These are phyloP conservation scores for Dipodomys ordii DNA, from an alignment of 2,113 vertebrate species.

Conservation along the genomic window DNA sequence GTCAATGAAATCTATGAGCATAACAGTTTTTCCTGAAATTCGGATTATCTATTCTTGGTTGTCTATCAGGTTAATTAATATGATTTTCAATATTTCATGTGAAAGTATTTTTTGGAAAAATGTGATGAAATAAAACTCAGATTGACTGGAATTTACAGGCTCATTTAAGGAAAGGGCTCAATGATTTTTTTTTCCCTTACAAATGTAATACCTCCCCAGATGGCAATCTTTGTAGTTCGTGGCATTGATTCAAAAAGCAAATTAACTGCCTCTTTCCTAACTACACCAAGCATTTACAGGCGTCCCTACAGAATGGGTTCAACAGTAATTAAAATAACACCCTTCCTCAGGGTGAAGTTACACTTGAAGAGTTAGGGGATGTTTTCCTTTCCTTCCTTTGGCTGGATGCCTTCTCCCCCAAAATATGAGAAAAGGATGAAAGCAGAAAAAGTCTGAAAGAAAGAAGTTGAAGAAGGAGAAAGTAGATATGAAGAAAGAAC, in stretches of 20 bases:
- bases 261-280: conserved; percentile 85
- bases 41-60: conserved; percentile 68
- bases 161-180: conserved; percentile 86
- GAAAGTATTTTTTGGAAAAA: conserved; percentile 62
- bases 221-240: conserved; percentile 87
- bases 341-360: conserved; percentile 78
- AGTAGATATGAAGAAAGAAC: neutral
- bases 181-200: conserved; percentile 81
- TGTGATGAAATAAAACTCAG: conserved; percentile 75
- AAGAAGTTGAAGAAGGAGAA: neutral
- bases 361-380: conserved; percentile 75
- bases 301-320: conserved; percentile 79
- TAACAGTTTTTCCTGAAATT: conserved; percentile 68
- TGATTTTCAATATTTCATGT: conserved; percentile 76
- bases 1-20: conserved; percentile 65
- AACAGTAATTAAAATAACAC: conserved; percentile 86
- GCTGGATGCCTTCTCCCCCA: neutral
- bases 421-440: conserved; percentile 69
- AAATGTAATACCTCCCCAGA: conserved; percentile 88
- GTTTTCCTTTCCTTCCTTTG: conserved; percentile 72
- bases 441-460: conserved; percentile 9
- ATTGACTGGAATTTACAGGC: conserved; percentile 84
- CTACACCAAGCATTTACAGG: conserved; percentile 81
- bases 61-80: conserved; percentile 80
- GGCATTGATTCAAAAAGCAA: conserved; percentile 88